phyloP scores from a whole-genome alignment of 2,888 invertebrate species.

The Apodemia zela region DNA sequence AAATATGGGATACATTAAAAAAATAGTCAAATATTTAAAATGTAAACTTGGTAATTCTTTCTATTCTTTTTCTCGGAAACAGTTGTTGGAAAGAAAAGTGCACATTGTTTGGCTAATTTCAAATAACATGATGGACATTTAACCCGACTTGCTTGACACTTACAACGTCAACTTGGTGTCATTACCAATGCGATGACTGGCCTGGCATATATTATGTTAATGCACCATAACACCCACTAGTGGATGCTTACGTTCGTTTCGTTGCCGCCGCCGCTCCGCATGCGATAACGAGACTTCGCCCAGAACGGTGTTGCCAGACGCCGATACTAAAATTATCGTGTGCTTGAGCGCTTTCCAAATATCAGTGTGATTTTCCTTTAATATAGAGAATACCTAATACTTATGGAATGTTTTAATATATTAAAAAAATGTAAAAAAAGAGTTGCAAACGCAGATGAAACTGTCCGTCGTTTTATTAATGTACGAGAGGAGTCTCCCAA shows the following conservation, averaged over 20 bases:
- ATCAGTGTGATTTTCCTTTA: constrained; percentile 73
- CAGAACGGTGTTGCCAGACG: constrained; percentile 12
- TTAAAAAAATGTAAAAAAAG: constrained; percentile 44
- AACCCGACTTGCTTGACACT: no score
- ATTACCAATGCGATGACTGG: constrained; percentile 34
- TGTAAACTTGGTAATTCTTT: not conserved
- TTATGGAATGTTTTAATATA: constrained; percentile 71
- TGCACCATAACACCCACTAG: constrained; percentile 68
- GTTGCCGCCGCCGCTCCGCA: constrained; percentile 40
- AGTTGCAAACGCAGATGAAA: constrained; percentile 30
- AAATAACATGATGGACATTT: not conserved
- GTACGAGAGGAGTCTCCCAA: constrained; percentile 39
- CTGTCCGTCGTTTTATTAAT: constrained; percentile 35
- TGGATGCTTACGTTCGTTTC: constrained; percentile 73
- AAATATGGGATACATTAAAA: no score
- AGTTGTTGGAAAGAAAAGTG: no score
- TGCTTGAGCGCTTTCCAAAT: constrained; percentile 58
- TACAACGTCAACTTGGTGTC: constrained; percentile 23
- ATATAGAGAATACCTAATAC: constrained; percentile 58
- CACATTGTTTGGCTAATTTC: not conserved
- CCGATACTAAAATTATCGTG: constrained; percentile 13
- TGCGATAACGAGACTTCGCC: not conserved
- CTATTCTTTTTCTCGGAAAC: not conserved
- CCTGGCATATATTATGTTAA: constrained; percentile 43
- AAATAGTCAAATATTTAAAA: not conserved